A percentile compares a stretch with the other conserved stretches of the same genome.
Conservation (phyloP, 2,797 vertebrate genomes). For the Rhinophrynus dorsalis region DNA sequence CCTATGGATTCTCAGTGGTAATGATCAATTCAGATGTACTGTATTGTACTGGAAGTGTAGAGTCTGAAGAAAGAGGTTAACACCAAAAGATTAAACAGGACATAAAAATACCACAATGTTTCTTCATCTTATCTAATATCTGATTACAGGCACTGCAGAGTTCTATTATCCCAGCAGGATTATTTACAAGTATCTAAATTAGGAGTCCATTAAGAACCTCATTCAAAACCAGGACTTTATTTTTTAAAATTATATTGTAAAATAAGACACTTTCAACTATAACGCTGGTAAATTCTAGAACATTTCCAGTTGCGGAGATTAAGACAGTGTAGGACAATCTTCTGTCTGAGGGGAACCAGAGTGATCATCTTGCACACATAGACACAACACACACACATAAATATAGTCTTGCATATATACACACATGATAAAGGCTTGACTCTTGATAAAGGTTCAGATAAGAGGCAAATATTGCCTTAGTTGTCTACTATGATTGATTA, state of each 20-base stretch:
- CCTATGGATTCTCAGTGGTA: background rate
- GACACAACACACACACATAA: background rate
- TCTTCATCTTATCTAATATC: background rate
- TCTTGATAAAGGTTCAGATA: conserved; percentile 9
- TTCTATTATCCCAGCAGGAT: conserved; percentile 3
- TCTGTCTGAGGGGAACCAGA: too few species aligned
- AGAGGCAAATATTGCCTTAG: too few species aligned
- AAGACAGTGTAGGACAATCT: too few species aligned
- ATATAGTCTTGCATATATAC: background rate
- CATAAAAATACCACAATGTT: too few species aligned
- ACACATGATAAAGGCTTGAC: background rate
- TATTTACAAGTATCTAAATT: background rate
- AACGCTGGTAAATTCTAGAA: too few species aligned
- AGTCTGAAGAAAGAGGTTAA: background rate
- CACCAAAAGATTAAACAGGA: background rate
- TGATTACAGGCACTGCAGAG: background rate
- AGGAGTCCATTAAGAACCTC: background rate
- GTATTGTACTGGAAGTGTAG: background rate
- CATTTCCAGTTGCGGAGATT: too few species aligned
- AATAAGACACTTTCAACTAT: too few species aligned
- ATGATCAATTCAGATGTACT: background rate
- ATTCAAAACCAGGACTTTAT: background rate
- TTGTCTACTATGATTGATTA: too few species aligned
- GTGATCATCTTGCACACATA: too few species aligned
- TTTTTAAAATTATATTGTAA: background rate